Conservation (phyloP, 2,797 vertebrate species). For the Pseudocheirus occidentalis region DNA sequence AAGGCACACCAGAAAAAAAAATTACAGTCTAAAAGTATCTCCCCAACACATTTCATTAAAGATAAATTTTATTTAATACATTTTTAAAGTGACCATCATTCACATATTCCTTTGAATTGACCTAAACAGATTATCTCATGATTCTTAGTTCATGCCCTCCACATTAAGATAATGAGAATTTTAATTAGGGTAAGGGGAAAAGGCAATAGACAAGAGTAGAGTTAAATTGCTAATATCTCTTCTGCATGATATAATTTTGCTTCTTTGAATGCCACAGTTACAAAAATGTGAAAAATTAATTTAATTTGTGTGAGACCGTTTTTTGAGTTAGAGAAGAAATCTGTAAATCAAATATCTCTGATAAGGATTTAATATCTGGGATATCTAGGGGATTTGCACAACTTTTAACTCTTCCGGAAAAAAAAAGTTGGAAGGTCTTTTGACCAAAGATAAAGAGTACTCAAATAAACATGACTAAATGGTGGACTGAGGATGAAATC, state of each 20-base stretch:
- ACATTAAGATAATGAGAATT: slow-evolving; percentile 29
- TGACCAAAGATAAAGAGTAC: neutral
- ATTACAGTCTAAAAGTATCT: neutral
- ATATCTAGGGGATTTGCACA: neutral
- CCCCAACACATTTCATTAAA: neutral
- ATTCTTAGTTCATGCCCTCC: slow-evolving; percentile 13
- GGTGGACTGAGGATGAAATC: neutral
- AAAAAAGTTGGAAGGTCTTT: neutral
- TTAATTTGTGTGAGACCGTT: neutral
- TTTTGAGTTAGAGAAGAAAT: slow-evolving; percentile 27
- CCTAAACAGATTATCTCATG: slow-evolving; percentile 39
- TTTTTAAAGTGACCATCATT: slow-evolving; percentile 23
- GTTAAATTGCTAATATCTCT: neutral
- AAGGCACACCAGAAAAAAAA: neutral
- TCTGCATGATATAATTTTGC: neutral
- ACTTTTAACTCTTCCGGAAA: neutral
- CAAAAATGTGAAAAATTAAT: slow-evolving; percentile 42
- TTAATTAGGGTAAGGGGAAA: neutral
- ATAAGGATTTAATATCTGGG: neutral
- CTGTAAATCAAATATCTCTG: slow-evolving; percentile 23
- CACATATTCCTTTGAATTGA: slow-evolving; percentile 4
- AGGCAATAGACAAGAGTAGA: neutral
- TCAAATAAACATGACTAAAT: neutral
- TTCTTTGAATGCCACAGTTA: neutral
- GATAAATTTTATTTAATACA: neutral